Evolutionary conservation across 2,113 vertebrate species (phyloP), one percentile per base, ranked within the genome.

Genomic region (Zootoca vivipara): DNA sequence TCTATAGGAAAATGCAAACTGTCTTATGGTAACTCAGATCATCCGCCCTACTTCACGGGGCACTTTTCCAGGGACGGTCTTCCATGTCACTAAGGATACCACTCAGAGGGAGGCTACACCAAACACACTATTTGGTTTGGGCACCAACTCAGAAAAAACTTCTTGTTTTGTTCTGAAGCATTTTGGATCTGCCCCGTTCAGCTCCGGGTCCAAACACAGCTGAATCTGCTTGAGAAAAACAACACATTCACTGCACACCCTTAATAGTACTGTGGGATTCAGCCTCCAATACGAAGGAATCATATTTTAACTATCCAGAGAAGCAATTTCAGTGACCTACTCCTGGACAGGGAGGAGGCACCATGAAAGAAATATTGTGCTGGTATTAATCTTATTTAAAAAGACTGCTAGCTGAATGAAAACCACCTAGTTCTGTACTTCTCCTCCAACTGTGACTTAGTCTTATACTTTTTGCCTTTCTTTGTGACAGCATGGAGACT

Each of bases 391-490:
- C 24, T 40, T 10, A 72, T 78, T 20, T 80, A 65, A 84, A 88
- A 90, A 15, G 83, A 38, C 26, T 80, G 58, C 83, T 56, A 85
- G 9, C 75, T 90, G 33, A 89, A 80, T 30, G 69, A 77, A 62
- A 86, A 33, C 30, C 13, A 24, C 78, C 46, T 13, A 46, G 77
- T 78, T 3, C 38, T 38, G 56, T 70, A 22, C 15, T 85, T 78
- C 52, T 83, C 74, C 75, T 85, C 78, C 78, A 83, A 67, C 85
- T 90, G 33, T 62, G 58, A 86, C 28, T 73, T 7, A 72, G 40
- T 81, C 73, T 52, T 67, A 74, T 73, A 35, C 58, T 33, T 77
- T 52, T 87, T 69, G 38, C 72, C 33, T 3, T n/a, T 7, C 13
- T 67, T 56, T 73, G 33, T 81, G 74, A 30, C 67, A 46, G 5